Evolutionary conservation across 2,888 invertebrate genomes (phyloP).

Genomic region (Anorthoa munda): DNA sequence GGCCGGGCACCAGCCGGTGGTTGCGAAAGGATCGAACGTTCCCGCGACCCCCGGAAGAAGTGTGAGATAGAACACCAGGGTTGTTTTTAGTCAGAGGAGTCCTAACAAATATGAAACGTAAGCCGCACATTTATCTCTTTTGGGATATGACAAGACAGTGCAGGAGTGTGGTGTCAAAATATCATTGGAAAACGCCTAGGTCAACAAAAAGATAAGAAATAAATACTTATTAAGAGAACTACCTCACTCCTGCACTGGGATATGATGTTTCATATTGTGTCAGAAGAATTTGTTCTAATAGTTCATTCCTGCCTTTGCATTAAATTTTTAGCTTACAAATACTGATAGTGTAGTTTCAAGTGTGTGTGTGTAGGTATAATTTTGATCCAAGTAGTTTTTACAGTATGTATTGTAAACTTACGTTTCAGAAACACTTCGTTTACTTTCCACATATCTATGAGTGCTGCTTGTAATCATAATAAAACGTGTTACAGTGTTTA

Average conservation of each 20-base stretch:
- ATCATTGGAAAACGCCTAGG: not conserved
- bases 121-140: not conserved
- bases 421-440: conserved; percentile 89
- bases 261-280: not conserved
- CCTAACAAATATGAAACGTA: not conserved
- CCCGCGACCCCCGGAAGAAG: too few relatives aligned
- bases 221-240: not conserved
- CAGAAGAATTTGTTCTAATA: not conserved
- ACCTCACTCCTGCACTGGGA: not conserved
- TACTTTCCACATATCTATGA: conserved; percentile 88
- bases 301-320: not conserved
- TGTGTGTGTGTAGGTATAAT: not conserved
- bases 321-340: not conserved
- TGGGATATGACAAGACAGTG: not conserved
- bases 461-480: conserved; percentile 84
- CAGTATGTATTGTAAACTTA: conserved; percentile 74
- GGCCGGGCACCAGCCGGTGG: too few relatives aligned
- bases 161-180: not conserved
- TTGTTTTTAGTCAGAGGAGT: too few relatives aligned
- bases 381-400: not conserved
- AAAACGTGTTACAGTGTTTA: conserved; percentile 45
- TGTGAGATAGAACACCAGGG: too few relatives aligned
- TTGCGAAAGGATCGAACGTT: too few relatives aligned
- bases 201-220: not conserved
- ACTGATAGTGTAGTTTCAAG: not conserved